Percentiles rank a stretch among this genome's conserved stretches.
Conservation (phyloP, 2,797 vertebrate species). For the Chromobotia macracanthus region DNA sequence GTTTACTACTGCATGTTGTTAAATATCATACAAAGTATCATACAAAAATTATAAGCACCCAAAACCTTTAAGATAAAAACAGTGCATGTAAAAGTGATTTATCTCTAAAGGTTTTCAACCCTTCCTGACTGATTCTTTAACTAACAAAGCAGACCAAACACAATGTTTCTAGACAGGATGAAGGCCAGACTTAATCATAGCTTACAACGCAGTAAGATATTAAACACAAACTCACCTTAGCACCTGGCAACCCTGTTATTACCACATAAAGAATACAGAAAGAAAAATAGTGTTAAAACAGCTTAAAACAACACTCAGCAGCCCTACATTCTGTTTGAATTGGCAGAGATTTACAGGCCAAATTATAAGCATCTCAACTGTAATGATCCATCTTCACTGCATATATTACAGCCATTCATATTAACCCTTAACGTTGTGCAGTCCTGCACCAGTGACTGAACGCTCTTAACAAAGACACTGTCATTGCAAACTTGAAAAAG, state of each 20-base stretch:
- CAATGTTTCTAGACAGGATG: background rate
- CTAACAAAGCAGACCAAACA: constrained; percentile 8
- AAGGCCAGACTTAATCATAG: constrained; percentile 29
- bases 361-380: background rate
- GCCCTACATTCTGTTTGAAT: too few relatives aligned
- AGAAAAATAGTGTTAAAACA: constrained; percentile 23
- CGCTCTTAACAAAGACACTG: too few relatives aligned
- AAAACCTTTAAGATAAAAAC: background rate
- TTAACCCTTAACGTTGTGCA: too few relatives aligned
- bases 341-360: background rate
- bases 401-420: background rate
- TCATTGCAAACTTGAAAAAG: too few relatives aligned
- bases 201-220: background rate
- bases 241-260: constrained; percentile 48
- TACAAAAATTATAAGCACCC: background rate
- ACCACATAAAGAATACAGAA: constrained; percentile 21
- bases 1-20: too few relatives aligned
- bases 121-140: too few relatives aligned
- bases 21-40: too few relatives aligned
- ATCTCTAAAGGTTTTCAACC: too few relatives aligned
- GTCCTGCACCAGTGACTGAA: too few relatives aligned
- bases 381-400: background rate
- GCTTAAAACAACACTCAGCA: background rate
- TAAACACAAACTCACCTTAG: constrained; percentile 41
- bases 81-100: background rate